These are phyloP conservation scores for Orthosia gothica DNA, from an alignment of 2,888 invertebrate species.

Conservation along the genomic window DNA sequence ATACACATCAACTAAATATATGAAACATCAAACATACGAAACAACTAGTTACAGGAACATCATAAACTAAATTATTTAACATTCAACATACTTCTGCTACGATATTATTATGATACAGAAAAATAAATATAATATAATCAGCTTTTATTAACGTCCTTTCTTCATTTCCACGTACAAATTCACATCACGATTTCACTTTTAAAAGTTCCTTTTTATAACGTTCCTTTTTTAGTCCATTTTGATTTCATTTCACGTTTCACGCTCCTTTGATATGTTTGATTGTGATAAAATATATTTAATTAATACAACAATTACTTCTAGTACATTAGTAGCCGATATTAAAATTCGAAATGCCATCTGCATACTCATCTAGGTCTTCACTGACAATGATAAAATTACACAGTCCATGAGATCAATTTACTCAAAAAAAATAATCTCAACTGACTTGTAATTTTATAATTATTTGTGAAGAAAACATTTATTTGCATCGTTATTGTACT, in stretches of 20 bases:
- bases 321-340: constrained; percentile 59
- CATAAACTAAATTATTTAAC: constrained; percentile 77
- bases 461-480: constrained; percentile 48
- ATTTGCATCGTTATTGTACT: constrained; percentile 63
- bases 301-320: constrained; percentile 62
- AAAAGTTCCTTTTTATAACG: constrained; percentile 42
- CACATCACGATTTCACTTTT: constrained; percentile 54
- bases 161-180: constrained; percentile 33
- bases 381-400: constrained; percentile 30
- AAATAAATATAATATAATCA: constrained; percentile 45
- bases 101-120: constrained; percentile 62
- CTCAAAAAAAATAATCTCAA: background rate
- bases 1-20: constrained; percentile 73
- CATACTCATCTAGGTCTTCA: constrained; percentile 39
- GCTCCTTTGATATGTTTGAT: constrained; percentile 32
- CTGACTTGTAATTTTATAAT: constrained; percentile 30
- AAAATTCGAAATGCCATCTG: constrained; percentile 49
- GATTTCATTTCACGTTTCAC: constrained; percentile 28
- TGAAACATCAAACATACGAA: constrained; percentile 74
- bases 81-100: constrained; percentile 69
- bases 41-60: constrained; percentile 84
- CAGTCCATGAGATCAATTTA: background rate
- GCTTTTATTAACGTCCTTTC: constrained; percentile 32
- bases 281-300: constrained; percentile 55
- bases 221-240: constrained; percentile 35